phyloP scores from a whole-genome alignment of 1,140 invertebrate genomes.

The Aphaenogaster floridana region DNA sequence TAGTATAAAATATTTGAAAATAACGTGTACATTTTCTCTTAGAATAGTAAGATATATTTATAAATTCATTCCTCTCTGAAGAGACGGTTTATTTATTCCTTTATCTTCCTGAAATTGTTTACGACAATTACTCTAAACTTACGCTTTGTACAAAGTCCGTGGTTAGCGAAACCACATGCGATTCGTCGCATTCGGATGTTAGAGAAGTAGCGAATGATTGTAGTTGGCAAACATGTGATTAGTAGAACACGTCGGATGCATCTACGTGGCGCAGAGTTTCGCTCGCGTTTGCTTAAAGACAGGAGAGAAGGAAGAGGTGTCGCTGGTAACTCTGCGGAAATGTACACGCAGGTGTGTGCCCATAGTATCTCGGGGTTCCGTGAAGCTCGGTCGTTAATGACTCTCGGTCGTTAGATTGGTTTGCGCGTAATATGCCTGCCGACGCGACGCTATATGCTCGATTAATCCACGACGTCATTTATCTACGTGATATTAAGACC shows the following conservation, averaged over 20 bases:
- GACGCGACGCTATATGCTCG: constrained; percentile 66
- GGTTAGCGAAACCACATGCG: not conserved
- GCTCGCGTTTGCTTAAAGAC: constrained; percentile 64
- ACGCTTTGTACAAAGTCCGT: not conserved
- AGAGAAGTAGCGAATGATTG: constrained; percentile 53
- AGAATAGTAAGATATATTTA: not conserved
- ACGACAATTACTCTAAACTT: not conserved
- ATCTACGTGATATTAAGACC: constrained; percentile 53
- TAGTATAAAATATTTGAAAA: not conserved
- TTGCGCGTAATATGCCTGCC: constrained; percentile 70
- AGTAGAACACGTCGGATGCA: constrained; percentile 57
- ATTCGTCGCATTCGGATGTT: constrained; percentile 16
- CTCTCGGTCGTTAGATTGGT: constrained; percentile 75
- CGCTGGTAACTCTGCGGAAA: constrained; percentile 56
- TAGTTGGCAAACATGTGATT: constrained; percentile 64
- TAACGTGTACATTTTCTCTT: not conserved
- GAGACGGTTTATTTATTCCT: not conserved
- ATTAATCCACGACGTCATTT: constrained; percentile 65
- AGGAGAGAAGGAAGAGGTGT: constrained; percentile 53
- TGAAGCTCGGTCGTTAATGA: constrained; percentile 72
- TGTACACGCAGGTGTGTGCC: constrained; percentile 71
- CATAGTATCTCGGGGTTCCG: constrained; percentile 48
- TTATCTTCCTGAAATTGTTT: not conserved
- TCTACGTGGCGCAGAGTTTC: constrained; percentile 53
- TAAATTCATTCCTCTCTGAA: not conserved